These are phyloP conservation scores for Drosophila paranaensis DNA, from an alignment of 2,888 invertebrate genomes.

Conservation along the genomic window DNA sequence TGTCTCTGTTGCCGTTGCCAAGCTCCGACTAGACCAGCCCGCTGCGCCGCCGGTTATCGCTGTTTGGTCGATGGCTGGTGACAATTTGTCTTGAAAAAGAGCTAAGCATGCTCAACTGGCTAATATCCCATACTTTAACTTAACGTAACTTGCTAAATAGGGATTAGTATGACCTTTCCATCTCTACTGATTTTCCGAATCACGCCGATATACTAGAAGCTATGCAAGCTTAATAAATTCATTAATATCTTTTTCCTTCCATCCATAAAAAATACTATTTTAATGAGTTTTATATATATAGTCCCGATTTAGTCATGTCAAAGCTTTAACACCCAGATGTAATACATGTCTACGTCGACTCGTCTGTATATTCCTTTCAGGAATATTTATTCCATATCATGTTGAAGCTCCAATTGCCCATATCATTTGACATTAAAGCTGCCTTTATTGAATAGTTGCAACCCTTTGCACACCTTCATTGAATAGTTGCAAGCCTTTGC, in stretches of 20 bases:
- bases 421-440: not conserved
- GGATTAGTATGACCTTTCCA: no score
- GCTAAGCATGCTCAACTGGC: not conserved
- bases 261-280: no score
- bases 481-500: no score
- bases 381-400: not conserved
- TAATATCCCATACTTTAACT: not conserved
- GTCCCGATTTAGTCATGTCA: no score
- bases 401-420: not conserved
- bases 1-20: conserved; percentile 63
- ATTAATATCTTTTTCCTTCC: no score
- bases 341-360: no score
- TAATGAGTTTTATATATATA: no score
- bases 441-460: no score
- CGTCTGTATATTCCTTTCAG: no score
- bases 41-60: not conserved
- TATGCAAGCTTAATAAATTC: no score
- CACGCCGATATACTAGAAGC: not conserved
- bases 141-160: not conserved
- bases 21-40: conserved; percentile 17
- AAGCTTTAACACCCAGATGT: no score
- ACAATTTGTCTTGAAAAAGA: conserved; percentile 58
- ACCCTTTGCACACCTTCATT: no score
- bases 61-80: conserved; percentile 74
- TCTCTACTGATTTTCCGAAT: not conserved